Evolutionary conservation across 2,113 vertebrate species (phyloP).

Genomic region (Chlorodrepanis virens): DNA sequence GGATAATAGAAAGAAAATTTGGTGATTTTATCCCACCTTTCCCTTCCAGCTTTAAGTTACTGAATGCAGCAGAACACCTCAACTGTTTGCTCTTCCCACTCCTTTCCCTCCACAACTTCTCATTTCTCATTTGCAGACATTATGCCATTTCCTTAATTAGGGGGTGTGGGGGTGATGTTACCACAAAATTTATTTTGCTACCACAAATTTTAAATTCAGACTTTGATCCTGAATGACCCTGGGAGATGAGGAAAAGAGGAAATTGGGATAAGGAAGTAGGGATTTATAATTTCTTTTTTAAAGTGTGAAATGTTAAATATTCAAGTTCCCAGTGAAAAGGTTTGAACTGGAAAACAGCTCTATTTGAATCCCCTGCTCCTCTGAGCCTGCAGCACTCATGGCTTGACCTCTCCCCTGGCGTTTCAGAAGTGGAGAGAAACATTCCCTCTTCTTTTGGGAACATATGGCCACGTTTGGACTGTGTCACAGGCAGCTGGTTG

Average conservation of each 20-base stretch:
- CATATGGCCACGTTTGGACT: background rate
- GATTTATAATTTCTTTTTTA: background rate
- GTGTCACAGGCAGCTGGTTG: background rate
- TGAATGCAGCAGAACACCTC: background rate
- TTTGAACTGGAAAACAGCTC: background rate
- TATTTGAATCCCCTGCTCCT: background rate
- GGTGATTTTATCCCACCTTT: background rate
- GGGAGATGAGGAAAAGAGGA: background rate
- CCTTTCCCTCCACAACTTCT: background rate
- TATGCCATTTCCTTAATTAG: background rate
- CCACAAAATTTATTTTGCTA: background rate
- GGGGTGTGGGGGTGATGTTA: accelerated
- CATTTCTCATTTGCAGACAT: background rate
- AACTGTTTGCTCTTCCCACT: background rate
- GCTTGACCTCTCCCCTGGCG: background rate
- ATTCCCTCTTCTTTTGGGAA: background rate
- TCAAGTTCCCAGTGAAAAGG: background rate
- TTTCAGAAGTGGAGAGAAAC: background rate
- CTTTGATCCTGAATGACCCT: background rate
- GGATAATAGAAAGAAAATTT: background rate
- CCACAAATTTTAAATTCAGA: background rate
- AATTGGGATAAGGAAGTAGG: background rate
- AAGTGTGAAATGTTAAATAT: background rate
- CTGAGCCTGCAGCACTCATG: background rate
- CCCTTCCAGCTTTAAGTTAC: background rate